Base-by-base conservation (phyloP, 2,113 vertebrate species). In the Laticauda colubrina region DNA sequence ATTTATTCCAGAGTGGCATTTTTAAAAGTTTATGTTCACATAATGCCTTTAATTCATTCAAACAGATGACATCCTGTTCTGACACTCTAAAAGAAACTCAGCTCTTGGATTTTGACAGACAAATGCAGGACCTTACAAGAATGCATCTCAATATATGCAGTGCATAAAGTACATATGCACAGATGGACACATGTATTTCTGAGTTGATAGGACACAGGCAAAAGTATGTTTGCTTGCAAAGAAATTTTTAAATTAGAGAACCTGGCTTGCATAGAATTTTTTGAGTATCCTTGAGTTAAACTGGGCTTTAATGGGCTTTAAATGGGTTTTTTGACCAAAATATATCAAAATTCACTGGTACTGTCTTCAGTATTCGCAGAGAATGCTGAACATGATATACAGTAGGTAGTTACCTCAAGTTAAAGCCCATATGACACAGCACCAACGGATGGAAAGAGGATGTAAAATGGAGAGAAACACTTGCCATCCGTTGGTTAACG, bases 1-100 rank as follows among this genome's bases (percentile, higher is more conserved):
- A 92, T 90, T 81, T 94, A 88, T 94, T 96, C 93, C 51, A 94
- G 94, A 95, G 94, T 23, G 92, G 75, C 75, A 56, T 56, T 95
- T 93, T 91, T 45, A 90, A 94, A 94, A 91, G 48, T 89, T 93
- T 88, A 39, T 24, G 54, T 91, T 87, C 81, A 87, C 93, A 95
- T 8, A 95, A 91, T 21, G 34, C 89, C 91, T 94, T 24, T 88
- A 91, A 92, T 94, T 95, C 89, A 56, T 69, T 93, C 39, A 86
- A 59, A 93, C 91, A 54, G 34, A 94, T 2, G 6, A 94, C 39
- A 94, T 20, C 39, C 34, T 93, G 81, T 89, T 92, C 0, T 9
- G 87, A 93, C 93, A 53, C 48, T 93, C 26, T 92, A 45, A 92
- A 88, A 95, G 39, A 94, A 96, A 88, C 51, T 94, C 75, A 75